Evolutionary conservation across 1,140 invertebrate species (phyloP), one percentile per base, ranked within the genome.

Genomic region (Bradysia coprophila): DNA sequence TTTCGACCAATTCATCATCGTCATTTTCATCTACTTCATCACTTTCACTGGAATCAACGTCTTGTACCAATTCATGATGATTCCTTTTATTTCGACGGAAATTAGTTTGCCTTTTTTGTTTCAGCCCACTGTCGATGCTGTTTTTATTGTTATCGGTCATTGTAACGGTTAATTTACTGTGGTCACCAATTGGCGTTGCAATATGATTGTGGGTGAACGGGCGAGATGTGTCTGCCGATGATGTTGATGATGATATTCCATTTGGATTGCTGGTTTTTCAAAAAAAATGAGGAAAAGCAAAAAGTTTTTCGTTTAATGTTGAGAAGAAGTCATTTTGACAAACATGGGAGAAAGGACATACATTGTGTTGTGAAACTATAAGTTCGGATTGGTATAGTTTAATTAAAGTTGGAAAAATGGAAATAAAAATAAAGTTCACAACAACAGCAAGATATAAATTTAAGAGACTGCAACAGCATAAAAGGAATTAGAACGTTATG

Each of bases 261-360:
- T 43, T 43, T 38, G 42, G 42, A 32, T 43, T 43, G 10, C 42
- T 43, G 41, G 6, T 15, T 16, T n/a, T n/a, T n/a, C n/a, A n/a
- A n/a, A n/a, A n/a, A n/a, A 36, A 8, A 37, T 36, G 13, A 21
- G 5, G 18, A 37, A 37, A 44, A 45, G 36, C 33, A 5, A 38
- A 18, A 37, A 3, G 22, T 37, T 16, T 22, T 43, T 32, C 20
- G n/a, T 22, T 23, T 24, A 19, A 28, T n/a, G n/a, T n/a, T n/a
- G n/a, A n/a, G n/a, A n/a, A n/a, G n/a, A n/a, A n/a, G n/a, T n/a
- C n/a, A n/a, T n/a, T n/a, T n/a, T n/a, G n/a, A n/a, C n/a, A n/a
- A n/a, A n/a, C n/a, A n/a, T n/a, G n/a, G n/a, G n/a, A n/a, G n/a
- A n/a, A n/a, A n/a, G n/a, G n/a, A n/a, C n/a, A n/a, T n/a, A n/a